These are phyloP conservation scores for Trichechus manatus DNA, from an alignment of 2,113 vertebrate genomes.

Conservation along the genomic window DNA sequence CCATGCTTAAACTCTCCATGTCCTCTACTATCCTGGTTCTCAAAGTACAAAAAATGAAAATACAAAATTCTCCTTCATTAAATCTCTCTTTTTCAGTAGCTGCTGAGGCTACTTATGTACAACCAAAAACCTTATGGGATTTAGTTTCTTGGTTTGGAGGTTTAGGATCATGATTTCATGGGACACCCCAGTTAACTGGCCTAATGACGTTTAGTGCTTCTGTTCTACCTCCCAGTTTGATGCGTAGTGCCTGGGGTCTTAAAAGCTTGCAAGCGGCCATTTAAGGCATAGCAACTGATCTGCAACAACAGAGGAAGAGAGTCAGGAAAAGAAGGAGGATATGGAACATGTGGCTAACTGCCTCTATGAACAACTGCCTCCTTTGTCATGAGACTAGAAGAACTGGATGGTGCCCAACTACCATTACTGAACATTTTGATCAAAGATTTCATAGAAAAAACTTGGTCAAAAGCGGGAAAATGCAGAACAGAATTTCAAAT, in stretches of 20 bases:
- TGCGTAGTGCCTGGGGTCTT: neutral
- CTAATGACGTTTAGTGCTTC: neutral
- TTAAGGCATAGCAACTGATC: neutral
- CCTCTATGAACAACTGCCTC: neutral
- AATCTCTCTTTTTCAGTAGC: neutral
- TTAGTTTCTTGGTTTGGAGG: neutral
- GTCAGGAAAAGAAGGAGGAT: neutral
- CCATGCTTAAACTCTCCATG: neutral
- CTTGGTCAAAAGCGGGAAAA: neutral
- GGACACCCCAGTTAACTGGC: neutral
- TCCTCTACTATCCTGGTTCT: neutral
- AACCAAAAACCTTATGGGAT: neutral
- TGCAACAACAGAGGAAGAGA: neutral
- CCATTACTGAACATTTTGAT: neutral
- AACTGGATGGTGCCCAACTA: neutral
- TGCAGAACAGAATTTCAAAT: neutral
- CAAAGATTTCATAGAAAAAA: neutral
- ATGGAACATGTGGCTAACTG: neutral
- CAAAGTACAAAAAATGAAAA: constrained; percentile 40
- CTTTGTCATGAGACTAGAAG: neutral
- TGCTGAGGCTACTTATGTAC: too few relatives aligned
- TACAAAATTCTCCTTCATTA: constrained; percentile 18
- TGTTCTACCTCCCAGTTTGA: neutral
- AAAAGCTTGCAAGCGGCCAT: neutral
- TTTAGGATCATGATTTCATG: neutral